These are phyloP conservation scores for Scarus forsteni DNA, from an alignment of 2,797 vertebrate species.

Conservation along the genomic window DNA sequence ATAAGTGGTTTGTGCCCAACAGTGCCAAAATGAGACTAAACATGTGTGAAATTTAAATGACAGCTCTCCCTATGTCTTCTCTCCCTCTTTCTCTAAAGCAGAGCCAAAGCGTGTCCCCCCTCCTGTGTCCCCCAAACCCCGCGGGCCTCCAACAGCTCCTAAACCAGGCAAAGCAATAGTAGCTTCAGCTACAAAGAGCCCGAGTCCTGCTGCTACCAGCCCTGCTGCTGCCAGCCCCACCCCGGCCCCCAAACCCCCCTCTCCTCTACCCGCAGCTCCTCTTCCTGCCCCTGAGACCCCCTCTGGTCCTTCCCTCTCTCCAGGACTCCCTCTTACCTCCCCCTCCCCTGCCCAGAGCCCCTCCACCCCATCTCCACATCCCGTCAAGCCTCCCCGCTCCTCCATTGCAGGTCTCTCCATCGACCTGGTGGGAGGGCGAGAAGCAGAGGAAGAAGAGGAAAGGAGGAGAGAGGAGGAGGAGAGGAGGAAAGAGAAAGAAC, in stretches of 20 bases:
- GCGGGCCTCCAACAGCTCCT: slow-evolving; percentile 89
- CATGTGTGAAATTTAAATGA: too few relatives aligned
- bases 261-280: slow-evolving; percentile 46
- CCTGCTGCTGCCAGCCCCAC: slow-evolving; percentile 62
- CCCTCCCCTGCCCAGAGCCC: slow-evolving; percentile 83
- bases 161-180: slow-evolving; percentile 78
- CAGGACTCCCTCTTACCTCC: slow-evolving; percentile 67
- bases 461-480: slow-evolving; percentile 61
- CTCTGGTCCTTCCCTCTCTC: slow-evolving; percentile 75
- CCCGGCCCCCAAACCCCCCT: slow-evolving; percentile 67
- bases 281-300: slow-evolving; percentile 71
- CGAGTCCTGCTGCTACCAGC: slow-evolving; percentile 65
- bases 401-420: slow-evolving; percentile 87
- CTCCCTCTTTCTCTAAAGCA: slow-evolving; percentile 44
- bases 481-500: slow-evolving; percentile 51
- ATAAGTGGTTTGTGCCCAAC: too few relatives aligned
- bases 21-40: too few relatives aligned
- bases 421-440: slow-evolving; percentile 65
- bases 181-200: slow-evolving; percentile 65
- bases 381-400: slow-evolving; percentile 94
- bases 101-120: slow-evolving; percentile 91
- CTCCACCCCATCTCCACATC: slow-evolving; percentile 86
- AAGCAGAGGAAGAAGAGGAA: slow-evolving; percentile 83
- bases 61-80: neutral
- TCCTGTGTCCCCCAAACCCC: slow-evolving; percentile 94